Evolutionary conservation across 2,797 vertebrate species (phyloP).

Genomic region (Pantherophis alleghaniensis): DNA sequence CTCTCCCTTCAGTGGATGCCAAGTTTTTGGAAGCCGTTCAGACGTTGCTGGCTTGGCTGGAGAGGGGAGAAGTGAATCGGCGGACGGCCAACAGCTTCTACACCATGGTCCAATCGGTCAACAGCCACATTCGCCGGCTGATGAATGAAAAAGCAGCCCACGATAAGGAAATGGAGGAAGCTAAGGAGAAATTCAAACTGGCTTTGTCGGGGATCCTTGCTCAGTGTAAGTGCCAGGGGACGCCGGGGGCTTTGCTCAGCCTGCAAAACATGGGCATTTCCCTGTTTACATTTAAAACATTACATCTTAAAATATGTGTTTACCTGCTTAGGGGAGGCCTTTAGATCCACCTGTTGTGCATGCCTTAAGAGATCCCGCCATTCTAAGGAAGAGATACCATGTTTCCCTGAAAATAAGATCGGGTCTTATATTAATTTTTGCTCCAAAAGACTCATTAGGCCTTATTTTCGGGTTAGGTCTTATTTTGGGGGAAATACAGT

Average conservation of each 20-base stretch:
- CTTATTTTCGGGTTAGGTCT: too few species aligned
- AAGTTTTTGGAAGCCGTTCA: slow-evolving; percentile 90
- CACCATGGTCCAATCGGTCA: slow-evolving; percentile 96
- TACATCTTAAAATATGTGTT: not conserved
- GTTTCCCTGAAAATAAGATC: too few species aligned
- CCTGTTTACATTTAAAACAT: not conserved
- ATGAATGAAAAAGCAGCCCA: slow-evolving; percentile 88
- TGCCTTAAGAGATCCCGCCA: not conserved
- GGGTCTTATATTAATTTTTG: too few species aligned
- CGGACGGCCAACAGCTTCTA: slow-evolving; percentile 96
- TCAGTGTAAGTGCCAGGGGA: slow-evolving; percentile 85
- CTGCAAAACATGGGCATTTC: not conserved
- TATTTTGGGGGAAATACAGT: too few species aligned
- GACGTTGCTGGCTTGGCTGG: slow-evolving; percentile 91
- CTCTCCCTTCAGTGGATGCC: slow-evolving; percentile 75
- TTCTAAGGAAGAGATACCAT: not conserved
- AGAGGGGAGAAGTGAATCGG: slow-evolving; percentile 93
- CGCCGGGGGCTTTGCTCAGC: not conserved
- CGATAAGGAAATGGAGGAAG: slow-evolving; percentile 95
- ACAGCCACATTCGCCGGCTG: slow-evolving; percentile 90
- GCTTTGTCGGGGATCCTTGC: slow-evolving; percentile 88
- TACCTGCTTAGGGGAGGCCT: not conserved
- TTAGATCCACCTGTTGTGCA: not conserved
- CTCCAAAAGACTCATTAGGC: too few species aligned
- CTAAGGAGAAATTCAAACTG: slow-evolving; percentile 93